Evolutionary conservation across 2,888 invertebrate genomes (phyloP).

Genomic region (Alcis repandata): DNA sequence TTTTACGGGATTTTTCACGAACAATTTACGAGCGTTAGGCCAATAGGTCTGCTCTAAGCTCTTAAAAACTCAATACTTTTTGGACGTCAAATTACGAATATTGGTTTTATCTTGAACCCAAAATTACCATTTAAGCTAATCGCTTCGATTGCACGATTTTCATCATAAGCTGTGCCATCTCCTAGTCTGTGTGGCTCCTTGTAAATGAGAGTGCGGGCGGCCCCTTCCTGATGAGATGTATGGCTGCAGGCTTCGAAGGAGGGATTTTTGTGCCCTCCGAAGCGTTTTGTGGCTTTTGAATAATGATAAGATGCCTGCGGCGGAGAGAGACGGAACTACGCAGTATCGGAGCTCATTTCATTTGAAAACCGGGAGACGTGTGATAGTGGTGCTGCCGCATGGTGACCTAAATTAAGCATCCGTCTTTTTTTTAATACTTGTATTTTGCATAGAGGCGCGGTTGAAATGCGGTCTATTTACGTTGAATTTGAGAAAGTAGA

Average conservation of each 20-base stretch:
- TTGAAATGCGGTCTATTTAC: too few species aligned
- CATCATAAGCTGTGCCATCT: constrained; percentile 24
- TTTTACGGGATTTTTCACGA: too few species aligned
- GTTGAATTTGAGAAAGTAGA: too few species aligned
- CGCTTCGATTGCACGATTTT: not conserved
- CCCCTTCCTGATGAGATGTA: constrained; percentile 54
- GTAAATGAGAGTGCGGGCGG: constrained; percentile 57
- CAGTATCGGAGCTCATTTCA: constrained; percentile 1
- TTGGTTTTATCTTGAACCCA: not conserved
- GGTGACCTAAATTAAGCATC: too few species aligned
- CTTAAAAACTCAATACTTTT: too few species aligned
- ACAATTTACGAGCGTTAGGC: too few species aligned
- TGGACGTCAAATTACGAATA: too few species aligned
- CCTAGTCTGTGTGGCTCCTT: constrained; percentile 46
- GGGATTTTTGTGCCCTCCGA: constrained; percentile 53
- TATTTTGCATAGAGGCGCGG: too few species aligned
- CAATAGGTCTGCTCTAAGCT: too few species aligned
- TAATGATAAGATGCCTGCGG: constrained; percentile 51
- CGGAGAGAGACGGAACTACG: not conserved
- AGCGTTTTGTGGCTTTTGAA: constrained; percentile 56
- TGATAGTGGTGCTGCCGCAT: not conserved
- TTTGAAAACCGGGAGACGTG: not conserved
- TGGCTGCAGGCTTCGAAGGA: constrained; percentile 46
- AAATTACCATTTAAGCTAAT: not conserved
- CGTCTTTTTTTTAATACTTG: too few species aligned